Evolutionary conservation across 2,888 invertebrate genomes (phyloP).

Genomic region (Drosophila affinis): DNA sequence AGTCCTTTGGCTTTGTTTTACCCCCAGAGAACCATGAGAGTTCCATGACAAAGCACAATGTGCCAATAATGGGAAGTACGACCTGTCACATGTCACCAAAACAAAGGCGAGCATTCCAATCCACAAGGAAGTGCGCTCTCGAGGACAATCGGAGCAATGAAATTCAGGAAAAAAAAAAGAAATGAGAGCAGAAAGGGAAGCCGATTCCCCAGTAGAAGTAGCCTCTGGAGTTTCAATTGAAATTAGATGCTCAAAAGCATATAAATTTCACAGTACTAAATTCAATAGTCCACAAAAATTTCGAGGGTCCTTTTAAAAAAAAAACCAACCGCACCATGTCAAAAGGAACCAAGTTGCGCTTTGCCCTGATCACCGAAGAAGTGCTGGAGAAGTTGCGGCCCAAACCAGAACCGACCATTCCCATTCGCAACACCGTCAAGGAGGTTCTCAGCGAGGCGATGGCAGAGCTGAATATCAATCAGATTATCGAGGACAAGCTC

Average conservation of each 20-base stretch:
- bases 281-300: constrained; percentile 1
- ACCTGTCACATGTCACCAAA: constrained; percentile 72
- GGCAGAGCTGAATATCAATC: constrained; percentile 35
- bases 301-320: neutral
- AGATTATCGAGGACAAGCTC: constrained; percentile 33
- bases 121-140: constrained; percentile 33
- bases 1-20: constrained; percentile 2
- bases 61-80: constrained; percentile 60
- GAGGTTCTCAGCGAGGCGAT: constrained; percentile 28
- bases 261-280: neutral
- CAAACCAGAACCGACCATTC: constrained; percentile 1
- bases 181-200: neutral
- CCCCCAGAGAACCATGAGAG: neutral
- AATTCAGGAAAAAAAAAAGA: neutral
- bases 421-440: constrained; percentile 23
- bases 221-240: constrained; percentile 11
- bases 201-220: neutral
- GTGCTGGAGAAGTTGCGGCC: constrained; percentile 38
- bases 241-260: neutral
- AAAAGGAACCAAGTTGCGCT: constrained; percentile 47
- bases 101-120: constrained; percentile 24
- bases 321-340: constrained; percentile 1
- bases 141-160: neutral
- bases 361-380: constrained; percentile 56
- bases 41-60: constrained; percentile 49